Evolutionary conservation across 2,888 invertebrate genomes (phyloP), one percentile per base, ranked within the genome.

Genomic region (Chesias legatella): DNA sequence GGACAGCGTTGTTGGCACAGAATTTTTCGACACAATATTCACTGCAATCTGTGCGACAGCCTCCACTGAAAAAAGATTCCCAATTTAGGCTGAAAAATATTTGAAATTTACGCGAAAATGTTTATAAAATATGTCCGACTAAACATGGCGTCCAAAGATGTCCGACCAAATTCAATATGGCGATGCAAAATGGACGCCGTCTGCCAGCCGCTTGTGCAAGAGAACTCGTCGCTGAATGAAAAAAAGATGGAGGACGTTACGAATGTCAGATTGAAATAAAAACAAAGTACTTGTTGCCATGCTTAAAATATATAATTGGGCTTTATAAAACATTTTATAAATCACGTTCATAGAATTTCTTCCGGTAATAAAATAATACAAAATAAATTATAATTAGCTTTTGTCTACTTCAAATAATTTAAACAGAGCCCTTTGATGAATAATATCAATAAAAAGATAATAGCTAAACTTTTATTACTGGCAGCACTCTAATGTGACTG

Each of bases 51-150:
- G 72, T 73, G 66, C 67, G 69, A 72, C 73, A 67, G 74, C 69
- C 69, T 79, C 73, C 75, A 80, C 79, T 80, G 84, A 83, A 86
- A 86, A 69, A 88, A 86, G 80, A 78, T 84, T 83, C 67, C 72
- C 73, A 84, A 80, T 78, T 80, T 78, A 74, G 70, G 71, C 77
- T 69, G 63, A 76, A 83, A 84, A 88, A 86, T 86, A 89, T 89
- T 88, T 89, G 84, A 89, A 89, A 88, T 79, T 89, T 88, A 89
- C 84, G 84, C 84, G 86, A 88, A 89, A 89, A 88, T 91, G 91
- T 91, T 91, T 91, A 91, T 91, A 91, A 92, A 92, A 92, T 91
- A 92, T 92, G 92, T 91, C 91, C 90, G 92, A 90, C 90, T 91
- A 91, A 91, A 92, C 91, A 92, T 92, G 92, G 92, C 92, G 90